phyloP scores from a whole-genome alignment of 2,113 vertebrate species.

The Turdus rufiventris region DNA sequence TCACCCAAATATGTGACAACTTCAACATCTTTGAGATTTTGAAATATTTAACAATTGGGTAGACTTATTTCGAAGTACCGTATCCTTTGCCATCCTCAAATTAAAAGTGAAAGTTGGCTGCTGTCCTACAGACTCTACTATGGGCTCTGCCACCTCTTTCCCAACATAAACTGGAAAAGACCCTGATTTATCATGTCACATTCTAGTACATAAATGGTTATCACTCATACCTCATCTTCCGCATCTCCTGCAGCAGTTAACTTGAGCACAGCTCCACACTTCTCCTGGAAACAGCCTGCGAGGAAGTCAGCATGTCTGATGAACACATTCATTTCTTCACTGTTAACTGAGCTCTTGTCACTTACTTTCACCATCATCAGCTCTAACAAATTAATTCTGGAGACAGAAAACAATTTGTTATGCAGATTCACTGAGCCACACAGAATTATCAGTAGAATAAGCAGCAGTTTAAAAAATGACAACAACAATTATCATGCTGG shows the following conservation, averaged over 20 bases:
- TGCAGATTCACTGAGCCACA: background rate
- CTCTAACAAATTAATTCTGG: constrained; percentile 85
- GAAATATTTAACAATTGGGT: background rate
- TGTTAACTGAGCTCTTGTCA: constrained; percentile 34
- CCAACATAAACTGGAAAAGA: background rate
- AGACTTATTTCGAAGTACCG: background rate
- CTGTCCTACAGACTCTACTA: background rate
- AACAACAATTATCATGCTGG: background rate
- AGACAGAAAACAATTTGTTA: background rate
- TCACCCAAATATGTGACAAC: background rate
- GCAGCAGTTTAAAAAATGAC: background rate
- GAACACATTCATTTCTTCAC: constrained; percentile 65
- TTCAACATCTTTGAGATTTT: background rate
- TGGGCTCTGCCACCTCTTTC: background rate
- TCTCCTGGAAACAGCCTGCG: constrained; percentile 77
- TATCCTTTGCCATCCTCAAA: background rate
- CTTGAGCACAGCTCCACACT: constrained; percentile 78
- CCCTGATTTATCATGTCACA: background rate
- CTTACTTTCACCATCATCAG: constrained; percentile 78
- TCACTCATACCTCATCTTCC: constrained; percentile 76
- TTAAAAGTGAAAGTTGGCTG: background rate
- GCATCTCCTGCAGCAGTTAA: constrained; percentile 67
- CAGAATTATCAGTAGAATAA: background rate
- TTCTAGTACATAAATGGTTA: background rate
- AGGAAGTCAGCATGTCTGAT: constrained; percentile 75